phyloP scores from a whole-genome alignment of 2,113 vertebrate genomes.

The Colistium nudipinnis region DNA sequence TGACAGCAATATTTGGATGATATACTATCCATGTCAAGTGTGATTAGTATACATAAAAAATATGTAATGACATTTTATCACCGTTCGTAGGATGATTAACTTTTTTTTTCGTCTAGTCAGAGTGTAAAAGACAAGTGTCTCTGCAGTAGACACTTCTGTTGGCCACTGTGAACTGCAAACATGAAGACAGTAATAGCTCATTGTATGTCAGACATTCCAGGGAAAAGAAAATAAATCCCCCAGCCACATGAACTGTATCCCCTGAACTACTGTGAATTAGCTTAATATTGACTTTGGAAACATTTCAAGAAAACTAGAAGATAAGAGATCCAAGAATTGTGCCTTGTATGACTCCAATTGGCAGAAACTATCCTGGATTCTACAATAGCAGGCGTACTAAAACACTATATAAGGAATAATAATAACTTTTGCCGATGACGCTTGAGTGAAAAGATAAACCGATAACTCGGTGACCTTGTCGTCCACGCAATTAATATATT shows the following conservation, averaged over 20 bases:
- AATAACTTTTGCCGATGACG: too few species aligned
- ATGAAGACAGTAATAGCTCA: not conserved
- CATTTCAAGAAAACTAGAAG: not conserved
- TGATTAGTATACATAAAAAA: slow-evolving; percentile 2
- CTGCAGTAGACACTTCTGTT: not conserved
- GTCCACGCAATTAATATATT: too few species aligned
- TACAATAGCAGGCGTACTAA: not conserved
- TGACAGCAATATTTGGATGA: not conserved
- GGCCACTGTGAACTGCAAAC: slow-evolving; percentile 11
- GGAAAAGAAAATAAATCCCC: slow-evolving; percentile 4
- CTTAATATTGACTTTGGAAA: slow-evolving; percentile 9
- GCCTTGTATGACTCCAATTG: not conserved
- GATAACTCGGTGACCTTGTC: too few species aligned
- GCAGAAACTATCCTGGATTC: not conserved
- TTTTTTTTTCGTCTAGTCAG: not conserved
- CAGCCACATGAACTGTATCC: not conserved
- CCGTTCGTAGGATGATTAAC: not conserved
- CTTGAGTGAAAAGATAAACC: too few species aligned
- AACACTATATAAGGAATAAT: not conserved
- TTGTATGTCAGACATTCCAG: slow-evolving; percentile 15
- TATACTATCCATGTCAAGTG: not conserved
- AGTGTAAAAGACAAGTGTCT: slow-evolving; percentile 4
- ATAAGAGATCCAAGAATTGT: slow-evolving; percentile 12
- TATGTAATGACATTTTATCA: not conserved
- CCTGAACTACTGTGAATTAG: not conserved